These are phyloP conservation scores for Cossypha heuglini DNA, from an alignment of 2,797 vertebrate genomes.

Conservation along the genomic window DNA sequence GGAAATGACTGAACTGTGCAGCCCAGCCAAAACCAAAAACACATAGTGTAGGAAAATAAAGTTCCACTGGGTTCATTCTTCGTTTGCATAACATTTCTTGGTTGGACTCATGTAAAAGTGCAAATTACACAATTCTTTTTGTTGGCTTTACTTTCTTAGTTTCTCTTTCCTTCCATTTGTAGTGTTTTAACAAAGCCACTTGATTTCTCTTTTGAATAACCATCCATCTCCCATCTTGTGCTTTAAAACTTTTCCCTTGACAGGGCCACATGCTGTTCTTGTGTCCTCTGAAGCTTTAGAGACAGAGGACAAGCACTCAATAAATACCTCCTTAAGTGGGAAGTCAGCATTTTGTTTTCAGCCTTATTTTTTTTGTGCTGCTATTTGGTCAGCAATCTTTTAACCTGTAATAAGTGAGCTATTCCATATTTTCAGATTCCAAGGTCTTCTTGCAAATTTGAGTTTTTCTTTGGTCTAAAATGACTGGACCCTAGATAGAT, in stretches of 20 bases:
- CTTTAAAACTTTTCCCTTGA: background rate
- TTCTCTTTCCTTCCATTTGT: conserved; percentile 27
- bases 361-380: background rate
- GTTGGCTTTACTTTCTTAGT: background rate
- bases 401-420: background rate
- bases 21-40: background rate
- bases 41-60: conserved; percentile 2
- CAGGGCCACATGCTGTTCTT: background rate
- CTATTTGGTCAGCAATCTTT: background rate
- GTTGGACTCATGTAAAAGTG: background rate
- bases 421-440: background rate
- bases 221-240: background rate
- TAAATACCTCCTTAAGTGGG: background rate
- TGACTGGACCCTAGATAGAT: background rate
- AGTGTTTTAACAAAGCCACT: background rate
- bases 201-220: background rate
- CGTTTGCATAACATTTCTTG: background rate
- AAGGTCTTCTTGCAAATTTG: background rate
- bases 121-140: background rate
- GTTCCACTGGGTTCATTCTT: conserved; percentile 6
- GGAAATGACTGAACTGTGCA: background rate
- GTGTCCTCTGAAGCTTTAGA: background rate
- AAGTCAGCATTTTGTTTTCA: background rate
- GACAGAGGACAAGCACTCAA: background rate
- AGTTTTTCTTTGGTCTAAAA: background rate